Evolutionary conservation across 2,797 vertebrate genomes (phyloP).

Genomic region (Anniella stebbinsi): DNA sequence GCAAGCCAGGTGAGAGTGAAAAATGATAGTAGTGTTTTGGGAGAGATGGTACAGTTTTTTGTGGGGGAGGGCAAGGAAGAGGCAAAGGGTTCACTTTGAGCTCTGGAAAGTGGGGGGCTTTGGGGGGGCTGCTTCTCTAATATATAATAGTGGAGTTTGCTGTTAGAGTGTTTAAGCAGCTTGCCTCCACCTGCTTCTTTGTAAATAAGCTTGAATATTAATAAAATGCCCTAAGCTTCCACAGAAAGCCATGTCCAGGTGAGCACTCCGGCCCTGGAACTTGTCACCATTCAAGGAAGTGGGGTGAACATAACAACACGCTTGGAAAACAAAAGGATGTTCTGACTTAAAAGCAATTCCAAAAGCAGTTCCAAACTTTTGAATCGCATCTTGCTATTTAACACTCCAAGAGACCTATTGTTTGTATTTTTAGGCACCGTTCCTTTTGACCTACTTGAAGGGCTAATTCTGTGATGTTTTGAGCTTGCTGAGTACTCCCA

Average conservation of each 20-base stretch:
- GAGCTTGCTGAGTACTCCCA: not conserved
- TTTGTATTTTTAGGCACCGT: conserved; percentile 32
- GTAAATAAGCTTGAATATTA: not conserved
- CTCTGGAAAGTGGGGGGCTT: not conserved
- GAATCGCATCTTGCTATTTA: conserved; percentile 19
- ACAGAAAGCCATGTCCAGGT: not conserved
- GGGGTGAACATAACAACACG: no score
- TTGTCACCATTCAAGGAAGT: no score
- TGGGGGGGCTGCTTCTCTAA: not conserved
- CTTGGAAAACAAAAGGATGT: not conserved
- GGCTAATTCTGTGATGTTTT: not conserved
- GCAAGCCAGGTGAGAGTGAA: not conserved
- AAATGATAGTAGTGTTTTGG: not conserved
- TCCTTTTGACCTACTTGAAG: conserved; percentile 57
- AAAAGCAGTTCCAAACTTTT: conserved; percentile 31
- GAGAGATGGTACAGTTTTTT: not conserved
- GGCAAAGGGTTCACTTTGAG: not conserved
- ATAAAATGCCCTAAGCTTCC: not conserved
- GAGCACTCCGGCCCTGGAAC: not conserved
- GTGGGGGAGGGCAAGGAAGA: not conserved
- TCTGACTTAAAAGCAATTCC: conserved; percentile 10
- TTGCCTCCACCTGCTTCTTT: not conserved
- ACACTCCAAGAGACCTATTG: not conserved
- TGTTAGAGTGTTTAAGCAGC: not conserved
- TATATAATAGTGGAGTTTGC: not conserved